Percentiles rank a stretch among this genome's conserved stretches.
These are phyloP conservation scores for Anguilla japonica DNA, from an alignment of 2,113 vertebrate genomes.

Conservation along the genomic window DNA sequence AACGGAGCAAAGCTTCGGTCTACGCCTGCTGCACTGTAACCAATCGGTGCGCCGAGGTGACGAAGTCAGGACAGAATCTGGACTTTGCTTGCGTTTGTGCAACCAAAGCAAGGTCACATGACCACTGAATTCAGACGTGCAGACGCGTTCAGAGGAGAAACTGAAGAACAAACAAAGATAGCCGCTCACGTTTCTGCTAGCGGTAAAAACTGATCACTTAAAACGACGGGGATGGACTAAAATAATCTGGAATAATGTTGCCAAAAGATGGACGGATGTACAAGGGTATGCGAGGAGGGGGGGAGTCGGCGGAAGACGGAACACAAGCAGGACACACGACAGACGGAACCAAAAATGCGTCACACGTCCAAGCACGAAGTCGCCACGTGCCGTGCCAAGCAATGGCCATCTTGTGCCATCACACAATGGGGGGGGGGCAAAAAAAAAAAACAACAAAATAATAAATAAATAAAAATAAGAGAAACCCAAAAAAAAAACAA, in stretches of 20 bases:
- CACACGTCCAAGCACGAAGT: background rate
- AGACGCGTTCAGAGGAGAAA: background rate
- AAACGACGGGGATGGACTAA: background rate
- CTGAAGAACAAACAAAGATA: background rate
- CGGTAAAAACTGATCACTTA: background rate
- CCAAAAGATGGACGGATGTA: background rate
- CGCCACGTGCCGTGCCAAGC: background rate
- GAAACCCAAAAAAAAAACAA: background rate
- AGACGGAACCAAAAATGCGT: background rate
- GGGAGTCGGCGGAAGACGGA: no score
- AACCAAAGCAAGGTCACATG: constrained; percentile 39
- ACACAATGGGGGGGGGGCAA: no score
- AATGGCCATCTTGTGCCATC: background rate
- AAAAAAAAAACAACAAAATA: no score
- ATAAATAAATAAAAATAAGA: background rate
- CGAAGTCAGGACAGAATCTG: background rate
- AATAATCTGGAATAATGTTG: constrained; percentile 1
- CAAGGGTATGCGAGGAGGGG: background rate
- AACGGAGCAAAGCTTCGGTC: background rate
- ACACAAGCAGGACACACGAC: background rate
- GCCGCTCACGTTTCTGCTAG: background rate
- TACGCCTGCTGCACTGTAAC: background rate
- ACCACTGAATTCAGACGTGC: constrained; percentile 37
- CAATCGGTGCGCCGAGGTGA: no score
- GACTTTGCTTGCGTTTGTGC: background rate